These are phyloP conservation scores for Ancistrus triradiatus DNA, from an alignment of 2,113 vertebrate species.

Conservation along the genomic window DNA sequence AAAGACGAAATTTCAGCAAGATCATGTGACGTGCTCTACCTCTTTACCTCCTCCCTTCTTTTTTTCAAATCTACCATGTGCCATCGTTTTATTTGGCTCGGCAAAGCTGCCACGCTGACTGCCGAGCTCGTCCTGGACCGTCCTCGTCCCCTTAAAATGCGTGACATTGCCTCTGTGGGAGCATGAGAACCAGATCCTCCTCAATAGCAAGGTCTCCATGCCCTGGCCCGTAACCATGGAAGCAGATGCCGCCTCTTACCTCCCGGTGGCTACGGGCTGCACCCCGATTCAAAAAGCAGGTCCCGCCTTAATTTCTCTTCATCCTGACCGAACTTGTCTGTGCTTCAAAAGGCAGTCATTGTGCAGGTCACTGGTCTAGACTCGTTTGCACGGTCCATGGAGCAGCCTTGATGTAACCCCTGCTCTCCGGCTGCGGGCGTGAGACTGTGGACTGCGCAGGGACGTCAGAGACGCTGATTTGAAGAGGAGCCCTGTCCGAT, in stretches of 20 bases:
- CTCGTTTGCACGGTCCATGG: slow-evolving; percentile 90
- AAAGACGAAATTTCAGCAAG: slow-evolving; percentile 71
- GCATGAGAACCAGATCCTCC: slow-evolving; percentile 91
- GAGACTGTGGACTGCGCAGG: slow-evolving; percentile 84
- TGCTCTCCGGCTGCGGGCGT: slow-evolving; percentile 82
- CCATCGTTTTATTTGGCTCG: slow-evolving; percentile 82
- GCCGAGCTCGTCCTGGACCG: slow-evolving; percentile 78
- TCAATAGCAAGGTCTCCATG: slow-evolving; percentile 94
- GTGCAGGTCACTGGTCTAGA: slow-evolving; percentile 98
- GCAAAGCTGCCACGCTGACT: slow-evolving; percentile 67
- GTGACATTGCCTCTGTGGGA: slow-evolving; percentile 87
- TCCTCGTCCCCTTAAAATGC: slow-evolving; percentile 81
- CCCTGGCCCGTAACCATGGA: slow-evolving; percentile 97
- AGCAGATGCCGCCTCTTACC: slow-evolving; percentile 97
- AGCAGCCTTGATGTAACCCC: slow-evolving; percentile 97
- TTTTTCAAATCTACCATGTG: slow-evolving; percentile 73
- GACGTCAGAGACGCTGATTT: slow-evolving; percentile 91
- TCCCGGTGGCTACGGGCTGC: slow-evolving; percentile 91
- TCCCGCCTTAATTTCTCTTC: slow-evolving; percentile 87
- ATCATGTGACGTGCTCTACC: slow-evolving; percentile 83
- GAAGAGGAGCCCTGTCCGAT: slow-evolving; percentile 95
- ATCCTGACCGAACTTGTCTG: slow-evolving; percentile 89
- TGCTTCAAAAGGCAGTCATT: slow-evolving; percentile 90
- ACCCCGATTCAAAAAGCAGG: slow-evolving; percentile 84
- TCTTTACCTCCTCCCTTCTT: slow-evolving; percentile 45